A percentile compares a stretch with the other conserved stretches of the same genome.
These are phyloP conservation scores for Tachypleus tridentatus DNA, from an alignment of 1,140 invertebrate genomes.

Conservation along the genomic window DNA sequence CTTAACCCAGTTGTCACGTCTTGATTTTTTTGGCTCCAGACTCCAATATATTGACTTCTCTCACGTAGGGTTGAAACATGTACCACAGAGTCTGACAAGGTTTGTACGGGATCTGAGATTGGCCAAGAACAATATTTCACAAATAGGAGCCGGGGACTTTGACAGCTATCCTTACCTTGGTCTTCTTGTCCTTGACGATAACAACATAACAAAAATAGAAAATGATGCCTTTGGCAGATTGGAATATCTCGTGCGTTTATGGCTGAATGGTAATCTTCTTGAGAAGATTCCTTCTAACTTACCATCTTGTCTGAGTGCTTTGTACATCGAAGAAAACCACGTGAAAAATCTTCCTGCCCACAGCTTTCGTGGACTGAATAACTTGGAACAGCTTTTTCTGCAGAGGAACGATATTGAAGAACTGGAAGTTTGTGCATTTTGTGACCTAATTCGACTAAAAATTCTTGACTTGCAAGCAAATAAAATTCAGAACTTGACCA, in stretches of 20 bases:
- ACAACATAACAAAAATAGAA: conserved; percentile 59
- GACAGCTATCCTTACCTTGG: conserved; percentile 75
- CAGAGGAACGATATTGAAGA: conserved; percentile 49
- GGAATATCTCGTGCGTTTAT: conserved; percentile 60
- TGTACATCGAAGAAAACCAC: conserved; percentile 52
- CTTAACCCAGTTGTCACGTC: conserved; percentile 25
- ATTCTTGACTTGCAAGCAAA: conserved; percentile 37
- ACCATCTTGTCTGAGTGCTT: conserved; percentile 44
- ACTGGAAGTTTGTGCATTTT: conserved; percentile 52
- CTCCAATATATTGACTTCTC: conserved; percentile 66
- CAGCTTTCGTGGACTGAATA: conserved; percentile 54
- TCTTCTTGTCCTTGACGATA: conserved; percentile 64
- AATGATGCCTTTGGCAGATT: conserved; percentile 72
- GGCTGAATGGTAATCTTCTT: conserved; percentile 60
- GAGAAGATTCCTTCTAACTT: conserved; percentile 50
- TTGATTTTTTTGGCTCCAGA: conserved; percentile 47
- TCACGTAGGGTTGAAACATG: conserved; percentile 53
- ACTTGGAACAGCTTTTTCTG: conserved; percentile 54
- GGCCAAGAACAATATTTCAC: conserved; percentile 56
- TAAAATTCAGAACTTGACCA: conserved; percentile 31
- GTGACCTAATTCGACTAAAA: conserved; percentile 45
- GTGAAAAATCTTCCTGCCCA: conserved; percentile 49
- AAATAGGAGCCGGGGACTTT: conserved; percentile 67
- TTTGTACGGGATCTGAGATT: conserved; percentile 68
- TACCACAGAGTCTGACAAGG: conserved; percentile 69